phyloP scores from a whole-genome alignment of 2,888 invertebrate genomes.

The Biston stratarius region DNA sequence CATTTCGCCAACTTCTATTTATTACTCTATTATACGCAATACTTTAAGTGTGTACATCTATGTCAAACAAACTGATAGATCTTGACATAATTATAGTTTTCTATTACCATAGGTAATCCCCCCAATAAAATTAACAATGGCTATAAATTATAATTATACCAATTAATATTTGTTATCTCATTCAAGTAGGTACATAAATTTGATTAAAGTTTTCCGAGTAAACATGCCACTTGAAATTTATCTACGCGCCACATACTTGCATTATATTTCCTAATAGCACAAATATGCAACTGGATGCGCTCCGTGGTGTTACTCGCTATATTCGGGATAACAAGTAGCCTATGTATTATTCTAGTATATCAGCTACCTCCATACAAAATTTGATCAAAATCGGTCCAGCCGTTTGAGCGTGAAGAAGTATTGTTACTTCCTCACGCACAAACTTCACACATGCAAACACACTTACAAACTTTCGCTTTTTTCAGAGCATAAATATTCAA shows the following conservation, averaged over 20 bases:
- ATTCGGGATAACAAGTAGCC: too few species aligned
- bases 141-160: conserved; percentile 1
- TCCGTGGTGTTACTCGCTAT: too few species aligned
- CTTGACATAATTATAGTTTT: conserved; percentile 26
- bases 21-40: not conserved
- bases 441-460: too few species aligned
- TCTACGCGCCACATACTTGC: conserved; percentile 5
- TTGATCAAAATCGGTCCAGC: too few species aligned
- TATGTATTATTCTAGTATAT: too few species aligned
- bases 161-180: conserved; percentile 15
- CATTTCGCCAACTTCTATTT: too few species aligned
- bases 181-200: conserved; percentile 12
- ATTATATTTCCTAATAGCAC: not conserved
- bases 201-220: conserved; percentile 19
- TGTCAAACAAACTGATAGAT: not conserved
- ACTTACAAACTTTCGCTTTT: too few species aligned
- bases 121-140: conserved; percentile 21
- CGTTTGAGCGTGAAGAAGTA: too few species aligned
- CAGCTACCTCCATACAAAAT: too few species aligned
- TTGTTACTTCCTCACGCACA: too few species aligned
- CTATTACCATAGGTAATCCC: conserved; percentile 32
- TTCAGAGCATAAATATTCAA: not conserved
- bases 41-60: not conserved
- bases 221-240: conserved; percentile 20
- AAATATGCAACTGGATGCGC: too few species aligned